Conservation (phyloP, 2,113 vertebrate species). For the Vulpes ferrilata region DNA sequence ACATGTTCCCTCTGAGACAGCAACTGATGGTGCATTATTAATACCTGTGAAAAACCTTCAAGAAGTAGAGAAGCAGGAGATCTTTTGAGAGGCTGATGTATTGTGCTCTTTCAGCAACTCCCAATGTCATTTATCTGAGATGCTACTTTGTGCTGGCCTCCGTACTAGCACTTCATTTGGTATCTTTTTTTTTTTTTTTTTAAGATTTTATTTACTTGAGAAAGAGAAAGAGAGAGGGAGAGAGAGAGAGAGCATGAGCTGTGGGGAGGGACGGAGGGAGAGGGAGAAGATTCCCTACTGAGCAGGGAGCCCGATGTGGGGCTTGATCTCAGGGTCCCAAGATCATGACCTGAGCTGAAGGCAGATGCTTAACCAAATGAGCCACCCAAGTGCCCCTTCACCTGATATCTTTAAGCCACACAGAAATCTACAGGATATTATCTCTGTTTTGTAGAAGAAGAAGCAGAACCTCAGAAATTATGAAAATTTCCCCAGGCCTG, state of each 20-base stretch:
- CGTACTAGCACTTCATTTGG: not conserved
- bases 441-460: not conserved
- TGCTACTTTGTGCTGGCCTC: not conserved
- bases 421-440: not conserved
- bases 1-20: not conserved
- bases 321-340: too few species aligned
- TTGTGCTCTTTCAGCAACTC: not conserved
- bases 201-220: too few species aligned
- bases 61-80: not conserved
- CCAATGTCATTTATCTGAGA: not conserved
- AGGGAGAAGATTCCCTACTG: too few species aligned
- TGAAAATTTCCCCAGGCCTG: not conserved
- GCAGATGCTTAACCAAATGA: too few species aligned
- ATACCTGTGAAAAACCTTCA: not conserved
- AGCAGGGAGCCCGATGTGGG: too few species aligned
- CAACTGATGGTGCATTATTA: not conserved
- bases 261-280: too few species aligned
- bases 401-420: not conserved
- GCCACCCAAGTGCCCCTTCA: not conserved
- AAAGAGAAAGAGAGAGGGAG: too few species aligned
- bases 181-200: not conserved
- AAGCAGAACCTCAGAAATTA: conserved; percentile 15
- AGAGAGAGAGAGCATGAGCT: too few species aligned
- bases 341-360: too few species aligned
- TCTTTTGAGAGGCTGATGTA: not conserved